Evolutionary conservation across 2,888 invertebrate species (phyloP), one percentile per base, ranked within the genome.

Genomic region (Orthosia incerta): DNA sequence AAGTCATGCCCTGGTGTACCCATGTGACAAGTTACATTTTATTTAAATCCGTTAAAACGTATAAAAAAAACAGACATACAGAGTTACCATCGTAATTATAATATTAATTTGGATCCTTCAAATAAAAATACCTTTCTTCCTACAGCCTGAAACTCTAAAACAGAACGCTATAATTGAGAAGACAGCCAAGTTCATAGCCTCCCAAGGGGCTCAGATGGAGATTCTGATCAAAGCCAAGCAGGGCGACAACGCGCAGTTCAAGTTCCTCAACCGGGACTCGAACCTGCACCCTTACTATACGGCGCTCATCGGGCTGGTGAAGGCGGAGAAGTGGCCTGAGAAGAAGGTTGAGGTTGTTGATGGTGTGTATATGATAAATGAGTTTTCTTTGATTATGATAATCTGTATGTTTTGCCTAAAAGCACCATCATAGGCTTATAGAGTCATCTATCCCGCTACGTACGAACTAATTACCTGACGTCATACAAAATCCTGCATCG

Each of bases 161-260:
- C 97, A 98, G 88, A 98, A 99, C 92, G 98, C 98, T 18, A 98
- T 99, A 79, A 99, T 99, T 88, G 99, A 99, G 91, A 99, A 99
- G 94, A 99, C 99, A 0, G 98, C 99, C 0, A 96, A 97, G 86
- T 99, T 99, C 94, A 98, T 99, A 86, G 98, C 98, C 86, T 97
- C 97, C 64, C 99, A 99, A 91, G 99, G 99, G 0, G 97, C 98
- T 12, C 99, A 99, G 95, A 99, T 99, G 99, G 99, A 99, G 96
- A 99, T 99, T 85, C 97, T 99, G 16, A 98, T 99, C 85, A 99
- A 99, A 94, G 99, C 99, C 5, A 99, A 99, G 94, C 99, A 99
- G 94, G 97, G 98, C 0, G 98, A 98, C 90, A 99, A 99, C 95
- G 97, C 98, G 0, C 98, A 99, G 95, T 99, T 99, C 95, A 97